These are phyloP conservation scores for Halcyon leucocephala DNA, from an alignment of 2,797 vertebrate species.

Conservation along the genomic window DNA sequence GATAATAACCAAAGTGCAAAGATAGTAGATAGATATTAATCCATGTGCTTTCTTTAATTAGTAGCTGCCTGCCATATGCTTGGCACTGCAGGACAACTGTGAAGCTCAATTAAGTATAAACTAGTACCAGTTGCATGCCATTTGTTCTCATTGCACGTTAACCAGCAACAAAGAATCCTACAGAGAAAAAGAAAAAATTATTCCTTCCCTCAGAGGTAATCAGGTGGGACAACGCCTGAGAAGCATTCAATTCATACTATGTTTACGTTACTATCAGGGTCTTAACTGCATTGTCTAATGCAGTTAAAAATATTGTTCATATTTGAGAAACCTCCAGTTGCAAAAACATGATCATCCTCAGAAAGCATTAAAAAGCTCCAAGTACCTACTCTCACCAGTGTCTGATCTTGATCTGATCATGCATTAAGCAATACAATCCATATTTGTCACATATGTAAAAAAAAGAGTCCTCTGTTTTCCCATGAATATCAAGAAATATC, in stretches of 20 bases:
- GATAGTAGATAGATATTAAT: too few relatives aligned
- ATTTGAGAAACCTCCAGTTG: not conserved
- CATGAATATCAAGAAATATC: not conserved
- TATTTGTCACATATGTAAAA: not conserved
- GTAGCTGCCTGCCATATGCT: not conserved
- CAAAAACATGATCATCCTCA: not conserved
- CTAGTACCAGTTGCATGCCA: not conserved
- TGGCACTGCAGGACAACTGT: not conserved
- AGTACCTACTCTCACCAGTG: not conserved
- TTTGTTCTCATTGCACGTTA: not conserved
- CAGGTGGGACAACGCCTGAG: not conserved
- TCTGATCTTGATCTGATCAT: not conserved
- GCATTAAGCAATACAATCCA: not conserved
- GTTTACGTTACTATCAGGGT: not conserved
- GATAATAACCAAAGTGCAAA: too few relatives aligned
- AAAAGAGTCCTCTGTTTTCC: not conserved
- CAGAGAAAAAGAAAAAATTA: not conserved
- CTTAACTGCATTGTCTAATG: not conserved
- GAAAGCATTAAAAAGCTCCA: not conserved
- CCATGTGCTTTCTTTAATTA: not conserved
- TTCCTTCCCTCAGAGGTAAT: not conserved
- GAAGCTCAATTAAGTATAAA: not conserved
- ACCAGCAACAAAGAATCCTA: not conserved
- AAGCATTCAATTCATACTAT: not conserved
- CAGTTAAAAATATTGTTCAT: not conserved